These are phyloP conservation scores for Meandrusa payeni DNA, from an alignment of 2,888 invertebrate species.

Conservation along the genomic window DNA sequence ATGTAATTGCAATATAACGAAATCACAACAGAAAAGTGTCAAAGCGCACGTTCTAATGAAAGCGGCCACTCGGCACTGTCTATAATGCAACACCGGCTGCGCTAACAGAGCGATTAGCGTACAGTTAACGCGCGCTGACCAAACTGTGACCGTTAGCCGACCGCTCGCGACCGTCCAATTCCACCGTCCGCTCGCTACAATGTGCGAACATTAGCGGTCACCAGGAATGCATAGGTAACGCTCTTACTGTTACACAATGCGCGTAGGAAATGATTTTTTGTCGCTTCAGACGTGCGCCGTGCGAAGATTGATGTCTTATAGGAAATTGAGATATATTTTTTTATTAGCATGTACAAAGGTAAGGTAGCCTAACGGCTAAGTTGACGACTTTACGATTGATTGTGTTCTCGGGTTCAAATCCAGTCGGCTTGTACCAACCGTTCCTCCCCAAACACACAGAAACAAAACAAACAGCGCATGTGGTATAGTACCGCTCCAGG, in stretches of 20 bases:
- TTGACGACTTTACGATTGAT: no score
- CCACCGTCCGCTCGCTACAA: constrained; percentile 2
- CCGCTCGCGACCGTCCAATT: constrained; percentile 1
- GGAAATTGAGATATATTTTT: no score
- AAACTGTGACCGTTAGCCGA: constrained; percentile 18
- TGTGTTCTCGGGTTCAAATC: no score
- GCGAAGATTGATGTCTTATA: not conserved
- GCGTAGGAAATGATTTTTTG: no score
- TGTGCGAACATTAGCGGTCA: constrained; percentile 7
- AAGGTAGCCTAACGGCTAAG: no score
- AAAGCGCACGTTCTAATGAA: not conserved
- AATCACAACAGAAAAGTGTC: no score
- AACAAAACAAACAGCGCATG: no score
- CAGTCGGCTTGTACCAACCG: no score
- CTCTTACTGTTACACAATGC: constrained; percentile 3
- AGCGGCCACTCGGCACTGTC: not conserved
- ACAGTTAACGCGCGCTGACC: constrained; percentile 3
- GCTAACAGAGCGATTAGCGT: constrained; percentile 13
- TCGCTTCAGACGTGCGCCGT: not conserved
- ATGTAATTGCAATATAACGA: no score
- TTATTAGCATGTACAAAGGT: no score
- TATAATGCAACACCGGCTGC: not conserved
- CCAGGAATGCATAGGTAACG: not conserved
- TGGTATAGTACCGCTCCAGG: no score
- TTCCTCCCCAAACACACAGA: no score